Evolutionary conservation across 2,797 vertebrate genomes (phyloP).

Genomic region (Pristis pectinata): DNA sequence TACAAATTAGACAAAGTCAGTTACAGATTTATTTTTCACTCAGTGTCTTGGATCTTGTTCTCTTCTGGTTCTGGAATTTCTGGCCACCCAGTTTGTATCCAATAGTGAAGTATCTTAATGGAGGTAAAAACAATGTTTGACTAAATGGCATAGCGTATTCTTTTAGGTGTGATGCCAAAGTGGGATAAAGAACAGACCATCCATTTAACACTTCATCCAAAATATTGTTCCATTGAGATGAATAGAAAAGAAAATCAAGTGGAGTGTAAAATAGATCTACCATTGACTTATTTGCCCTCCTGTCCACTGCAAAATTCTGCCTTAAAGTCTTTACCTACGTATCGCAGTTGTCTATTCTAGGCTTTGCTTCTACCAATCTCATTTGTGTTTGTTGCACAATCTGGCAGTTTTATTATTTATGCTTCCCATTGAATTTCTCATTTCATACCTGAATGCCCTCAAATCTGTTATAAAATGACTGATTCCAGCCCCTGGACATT

Average conservation of each 20-base stretch:
- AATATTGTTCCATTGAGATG: neutral
- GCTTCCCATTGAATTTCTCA: constrained; percentile 28
- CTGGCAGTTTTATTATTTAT: constrained; percentile 28
- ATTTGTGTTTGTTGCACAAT: neutral
- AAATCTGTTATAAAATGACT: constrained; percentile 30
- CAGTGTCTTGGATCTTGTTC: neutral
- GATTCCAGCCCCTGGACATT: neutral
- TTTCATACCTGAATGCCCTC: constrained; percentile 19
- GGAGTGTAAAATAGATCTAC: neutral
- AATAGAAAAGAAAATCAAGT: neutral
- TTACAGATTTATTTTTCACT: neutral
- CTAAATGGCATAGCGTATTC: neutral
- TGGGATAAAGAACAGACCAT: neutral
- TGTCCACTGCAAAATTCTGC: neutral
- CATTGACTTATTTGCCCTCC: neutral
- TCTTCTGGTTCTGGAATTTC: neutral
- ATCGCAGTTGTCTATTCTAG: neutral
- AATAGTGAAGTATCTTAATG: neutral
- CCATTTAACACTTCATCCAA: neutral
- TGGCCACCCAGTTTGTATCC: neutral
- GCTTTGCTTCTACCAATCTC: neutral
- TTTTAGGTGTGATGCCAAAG: neutral
- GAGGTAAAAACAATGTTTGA: neutral
- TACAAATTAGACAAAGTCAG: neutral
- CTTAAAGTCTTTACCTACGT: neutral